Base-by-base conservation (phyloP, 2,888 invertebrate genomes). In the Melinopterus prodromus region DNA sequence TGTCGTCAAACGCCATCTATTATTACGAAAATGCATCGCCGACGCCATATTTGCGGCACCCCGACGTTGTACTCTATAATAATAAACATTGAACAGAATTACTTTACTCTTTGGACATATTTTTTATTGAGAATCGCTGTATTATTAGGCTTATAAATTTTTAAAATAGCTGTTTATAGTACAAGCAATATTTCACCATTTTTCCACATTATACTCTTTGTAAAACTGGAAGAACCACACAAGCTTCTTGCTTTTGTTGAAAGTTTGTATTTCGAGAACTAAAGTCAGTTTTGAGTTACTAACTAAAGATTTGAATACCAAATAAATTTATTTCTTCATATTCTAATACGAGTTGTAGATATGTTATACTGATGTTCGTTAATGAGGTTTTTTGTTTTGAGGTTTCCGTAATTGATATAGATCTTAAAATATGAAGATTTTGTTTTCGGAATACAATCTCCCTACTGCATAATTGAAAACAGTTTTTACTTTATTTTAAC, bases 161-260 rank as follows among this genome's bases (percentile, higher is more conserved):
- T 76, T 69, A 69, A 70, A 72, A 77, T 74, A 74, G 74, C 79
- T 77, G 77, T 76, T 77, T 79, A 70, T 76, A 70, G 70, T 69
- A 77, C 69, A 77, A 69, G 77, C 35, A 70, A 12, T 53, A 53
- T 3, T 53, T 53, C 53, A 53, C 53, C 53, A 12, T 53, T 53
- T 53, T 53, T 53, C 5, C 53, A 12, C 69, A 77, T 71, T 77
- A 14, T 81, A 71, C 70, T 78, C 80, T 37, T 79, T 81, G 81
- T 82, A 78, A 80, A 80, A 79, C 80, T 83, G 87, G 87, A 87
- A 88, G 88, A 86, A 86, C 86, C 84, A 85, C 85, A 86, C 84
- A 87, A 87, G 87, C 87, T 85, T 76, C 71, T n/a, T 71, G 78
- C 70, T 76, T 37, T 79, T 76, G 76, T 53, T 15, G 70, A 4